phyloP scores from a whole-genome alignment of 2,113 vertebrate genomes.

The Xenus cinereus region DNA sequence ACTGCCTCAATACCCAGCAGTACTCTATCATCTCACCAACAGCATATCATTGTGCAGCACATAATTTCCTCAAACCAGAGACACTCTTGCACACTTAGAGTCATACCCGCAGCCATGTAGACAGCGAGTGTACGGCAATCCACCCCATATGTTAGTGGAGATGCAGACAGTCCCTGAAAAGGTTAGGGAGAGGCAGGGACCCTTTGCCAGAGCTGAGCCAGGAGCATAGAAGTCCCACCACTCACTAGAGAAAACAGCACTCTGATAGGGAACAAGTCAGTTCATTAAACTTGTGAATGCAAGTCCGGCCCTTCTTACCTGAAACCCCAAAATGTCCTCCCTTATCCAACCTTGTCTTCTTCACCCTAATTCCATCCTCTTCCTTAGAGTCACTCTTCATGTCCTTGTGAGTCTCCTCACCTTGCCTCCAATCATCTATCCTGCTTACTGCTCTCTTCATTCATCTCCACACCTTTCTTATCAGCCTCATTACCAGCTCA shows the following conservation, averaged over 20 bases:
- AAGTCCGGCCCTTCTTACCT: neutral
- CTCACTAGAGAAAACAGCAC: neutral
- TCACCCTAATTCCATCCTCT: neutral
- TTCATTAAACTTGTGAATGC: neutral
- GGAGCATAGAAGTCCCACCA: neutral
- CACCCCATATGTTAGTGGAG: neutral
- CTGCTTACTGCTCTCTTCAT: neutral
- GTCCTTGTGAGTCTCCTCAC: too few relatives aligned
- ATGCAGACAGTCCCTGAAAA: neutral
- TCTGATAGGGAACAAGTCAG: neutral
- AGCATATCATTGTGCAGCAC: neutral
- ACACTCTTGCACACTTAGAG: neutral
- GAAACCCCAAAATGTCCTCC: neutral
- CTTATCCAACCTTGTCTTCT: neutral
- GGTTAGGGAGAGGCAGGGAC: neutral
- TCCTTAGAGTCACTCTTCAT: neutral
- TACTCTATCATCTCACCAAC: fast-evolving
- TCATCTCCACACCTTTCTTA: neutral
- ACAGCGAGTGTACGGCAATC: fast-evolving
- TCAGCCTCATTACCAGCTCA: neutral
- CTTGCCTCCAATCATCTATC: neutral
- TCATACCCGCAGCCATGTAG: neutral
- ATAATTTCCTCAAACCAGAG: neutral
- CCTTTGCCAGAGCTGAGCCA: neutral
- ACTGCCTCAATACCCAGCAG: neutral